These are phyloP conservation scores for Drosophila colorata DNA, from an alignment of 2,888 invertebrate species.

Conservation along the genomic window DNA sequence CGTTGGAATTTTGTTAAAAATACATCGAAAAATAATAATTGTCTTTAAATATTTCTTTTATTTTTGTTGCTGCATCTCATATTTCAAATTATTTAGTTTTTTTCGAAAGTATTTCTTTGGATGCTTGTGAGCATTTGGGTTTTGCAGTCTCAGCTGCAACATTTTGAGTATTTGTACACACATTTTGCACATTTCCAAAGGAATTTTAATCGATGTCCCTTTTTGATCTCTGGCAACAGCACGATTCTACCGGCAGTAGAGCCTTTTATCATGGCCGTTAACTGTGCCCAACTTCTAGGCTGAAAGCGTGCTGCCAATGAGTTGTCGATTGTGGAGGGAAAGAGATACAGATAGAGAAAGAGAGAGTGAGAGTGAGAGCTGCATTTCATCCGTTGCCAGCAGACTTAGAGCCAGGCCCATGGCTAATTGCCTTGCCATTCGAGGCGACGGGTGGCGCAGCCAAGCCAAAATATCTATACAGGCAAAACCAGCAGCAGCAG, in stretches of 20 bases:
- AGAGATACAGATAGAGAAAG: not conserved
- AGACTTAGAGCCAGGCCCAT: constrained; percentile 29
- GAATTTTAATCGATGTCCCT: constrained; percentile 67
- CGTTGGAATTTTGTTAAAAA: not conserved
- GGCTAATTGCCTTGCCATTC: constrained; percentile 65
- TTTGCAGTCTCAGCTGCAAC: constrained; percentile 7
- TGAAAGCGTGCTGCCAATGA: constrained; percentile 26
- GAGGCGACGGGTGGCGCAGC: constrained; percentile 28
- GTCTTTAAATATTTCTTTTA: not conserved
- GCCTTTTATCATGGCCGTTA: constrained; percentile 35
- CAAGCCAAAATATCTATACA: constrained; percentile 36
- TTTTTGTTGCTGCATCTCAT: not conserved
- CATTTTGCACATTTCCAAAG: constrained; percentile 35
- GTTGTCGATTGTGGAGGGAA: constrained; percentile 5
- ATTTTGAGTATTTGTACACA: constrained; percentile 23
- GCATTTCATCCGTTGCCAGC: constrained; percentile 59
- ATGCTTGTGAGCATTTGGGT: constrained; percentile 7
- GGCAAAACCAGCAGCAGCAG: constrained; percentile 15
- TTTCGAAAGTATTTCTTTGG: constrained; percentile 8
- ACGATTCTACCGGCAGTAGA: constrained; percentile 17
- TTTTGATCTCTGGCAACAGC: constrained; percentile 63
- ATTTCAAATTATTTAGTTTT: not conserved
- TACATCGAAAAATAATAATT: not conserved
- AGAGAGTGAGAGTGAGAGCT: constrained; percentile 11
- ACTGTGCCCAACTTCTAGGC: constrained; percentile 37